A percentile compares a stretch with the other conserved stretches of the same genome.
Conservation (phyloP, 2,888 invertebrate species). For the Lithophane semibrunnea region DNA sequence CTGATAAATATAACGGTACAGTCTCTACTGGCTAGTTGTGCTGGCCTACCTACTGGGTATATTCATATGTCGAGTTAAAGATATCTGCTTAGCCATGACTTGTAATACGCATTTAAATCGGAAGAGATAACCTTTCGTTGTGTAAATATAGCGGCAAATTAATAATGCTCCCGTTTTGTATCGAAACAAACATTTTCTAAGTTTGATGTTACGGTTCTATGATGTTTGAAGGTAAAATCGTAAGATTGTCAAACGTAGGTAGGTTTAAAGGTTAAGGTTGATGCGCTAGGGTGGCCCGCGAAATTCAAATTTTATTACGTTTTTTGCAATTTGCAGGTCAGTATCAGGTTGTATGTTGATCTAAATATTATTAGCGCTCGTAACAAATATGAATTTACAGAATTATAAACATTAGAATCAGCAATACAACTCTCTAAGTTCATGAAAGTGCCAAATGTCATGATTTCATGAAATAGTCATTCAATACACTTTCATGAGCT, state of each 20-base stretch:
- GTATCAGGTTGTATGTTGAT: too few relatives aligned
- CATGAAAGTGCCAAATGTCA: too few relatives aligned
- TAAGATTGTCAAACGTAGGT: neutral
- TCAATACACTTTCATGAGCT: too few relatives aligned
- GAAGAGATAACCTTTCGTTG: slow-evolving; percentile 84
- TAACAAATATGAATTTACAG: too few relatives aligned
- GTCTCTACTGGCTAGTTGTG: slow-evolving; percentile 12
- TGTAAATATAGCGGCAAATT: slow-evolving; percentile 69
- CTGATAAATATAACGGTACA: slow-evolving; percentile 23
- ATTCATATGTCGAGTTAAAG: slow-evolving; percentile 40
- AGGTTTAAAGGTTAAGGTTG: too few relatives aligned
- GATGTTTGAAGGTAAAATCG: slow-evolving; percentile 26
- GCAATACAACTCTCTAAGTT: too few relatives aligned
- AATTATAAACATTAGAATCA: too few relatives aligned
- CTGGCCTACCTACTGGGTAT: slow-evolving; percentile 10
- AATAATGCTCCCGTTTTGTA: slow-evolving; percentile 63
- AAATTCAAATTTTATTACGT: too few relatives aligned
- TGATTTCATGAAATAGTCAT: too few relatives aligned
- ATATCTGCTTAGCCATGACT: slow-evolving; percentile 82
- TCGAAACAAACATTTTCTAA: slow-evolving; percentile 28
- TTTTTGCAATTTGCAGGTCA: too few relatives aligned
- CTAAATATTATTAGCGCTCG: too few relatives aligned
- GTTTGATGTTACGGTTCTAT: slow-evolving; percentile 11
- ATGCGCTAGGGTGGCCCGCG: too few relatives aligned
- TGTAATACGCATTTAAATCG: slow-evolving; percentile 74